Conservation (phyloP, 2,113 vertebrate species). For the Fulmarus glacialis region DNA sequence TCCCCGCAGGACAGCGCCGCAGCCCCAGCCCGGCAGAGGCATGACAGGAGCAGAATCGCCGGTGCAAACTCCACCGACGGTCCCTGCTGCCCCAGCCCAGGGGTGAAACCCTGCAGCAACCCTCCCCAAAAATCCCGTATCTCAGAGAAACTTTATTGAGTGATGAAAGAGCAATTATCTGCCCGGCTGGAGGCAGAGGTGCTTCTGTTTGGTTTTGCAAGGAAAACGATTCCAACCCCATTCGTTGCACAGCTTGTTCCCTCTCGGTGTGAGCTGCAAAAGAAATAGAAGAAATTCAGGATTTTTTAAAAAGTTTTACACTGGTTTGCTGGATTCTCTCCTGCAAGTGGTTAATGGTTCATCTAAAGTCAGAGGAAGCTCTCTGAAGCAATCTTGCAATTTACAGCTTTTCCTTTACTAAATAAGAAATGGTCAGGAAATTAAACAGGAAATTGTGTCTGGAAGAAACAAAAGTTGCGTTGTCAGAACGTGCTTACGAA, state of each 20-base stretch:
- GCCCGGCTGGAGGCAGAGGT: neutral
- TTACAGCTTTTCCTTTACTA: conserved; percentile 49
- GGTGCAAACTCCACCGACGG: accelerated
- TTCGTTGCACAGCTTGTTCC: neutral
- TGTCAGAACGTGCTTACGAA: conserved; percentile 39
- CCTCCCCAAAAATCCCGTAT: accelerated
- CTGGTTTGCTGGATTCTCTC: neutral
- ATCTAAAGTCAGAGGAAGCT: conserved; percentile 18
- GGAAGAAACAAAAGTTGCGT: conserved; percentile 45
- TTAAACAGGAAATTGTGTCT: conserved; percentile 68
- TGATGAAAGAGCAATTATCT: neutral
- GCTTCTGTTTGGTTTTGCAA: neutral
- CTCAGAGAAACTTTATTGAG: neutral
- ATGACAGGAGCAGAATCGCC: accelerated
- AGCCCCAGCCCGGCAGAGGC: neutral
- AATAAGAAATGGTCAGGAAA: conserved; percentile 55
- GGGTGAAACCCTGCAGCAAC: neutral
- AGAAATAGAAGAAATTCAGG: neutral
- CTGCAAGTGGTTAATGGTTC: neutral
- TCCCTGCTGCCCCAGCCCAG: neutral
- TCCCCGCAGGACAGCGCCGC: accelerated
- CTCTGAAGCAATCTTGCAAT: conserved; percentile 31
- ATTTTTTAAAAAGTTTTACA: neutral
- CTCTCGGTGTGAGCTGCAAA: accelerated
- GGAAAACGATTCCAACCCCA: neutral